These are phyloP conservation scores for Caenorhabditis remanei DNA, from an alignment of 1,140 invertebrate species.

Conservation along the genomic window DNA sequence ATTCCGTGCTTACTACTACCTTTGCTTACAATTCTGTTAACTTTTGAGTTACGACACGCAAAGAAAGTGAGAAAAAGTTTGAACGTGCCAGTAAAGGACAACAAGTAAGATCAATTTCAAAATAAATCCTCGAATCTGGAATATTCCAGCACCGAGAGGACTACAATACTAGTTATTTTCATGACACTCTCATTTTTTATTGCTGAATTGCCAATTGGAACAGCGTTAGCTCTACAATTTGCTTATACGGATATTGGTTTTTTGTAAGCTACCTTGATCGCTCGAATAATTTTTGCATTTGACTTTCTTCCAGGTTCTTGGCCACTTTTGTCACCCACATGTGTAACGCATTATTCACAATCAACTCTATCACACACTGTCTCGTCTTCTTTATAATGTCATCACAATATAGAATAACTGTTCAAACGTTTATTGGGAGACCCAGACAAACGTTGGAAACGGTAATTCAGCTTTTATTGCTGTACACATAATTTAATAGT, in stretches of 20 bases:
- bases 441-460: neutral
- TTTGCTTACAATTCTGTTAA: neutral
- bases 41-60: neutral
- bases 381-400: neutral
- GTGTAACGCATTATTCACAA: neutral
- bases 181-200: slow-evolving; percentile 4
- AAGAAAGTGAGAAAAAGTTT: neutral
- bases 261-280: neutral
- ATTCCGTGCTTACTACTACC: neutral
- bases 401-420: slow-evolving; percentile 15
- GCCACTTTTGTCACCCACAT: neutral
- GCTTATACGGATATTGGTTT: slow-evolving; percentile 10
- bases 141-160: neutral
- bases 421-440: neutral
- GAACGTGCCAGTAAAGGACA: neutral
- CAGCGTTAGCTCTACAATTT: neutral
- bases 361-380: neutral
- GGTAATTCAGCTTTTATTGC: neutral
- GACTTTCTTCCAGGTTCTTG: neutral
- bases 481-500: no score
- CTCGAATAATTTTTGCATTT: neutral
- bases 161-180: neutral
- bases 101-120: neutral
- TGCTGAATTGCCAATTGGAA: neutral
- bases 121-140: neutral